phyloP scores from a whole-genome alignment of 2,888 invertebrate species.

The Ashinkailepas kermadecensis region DNA sequence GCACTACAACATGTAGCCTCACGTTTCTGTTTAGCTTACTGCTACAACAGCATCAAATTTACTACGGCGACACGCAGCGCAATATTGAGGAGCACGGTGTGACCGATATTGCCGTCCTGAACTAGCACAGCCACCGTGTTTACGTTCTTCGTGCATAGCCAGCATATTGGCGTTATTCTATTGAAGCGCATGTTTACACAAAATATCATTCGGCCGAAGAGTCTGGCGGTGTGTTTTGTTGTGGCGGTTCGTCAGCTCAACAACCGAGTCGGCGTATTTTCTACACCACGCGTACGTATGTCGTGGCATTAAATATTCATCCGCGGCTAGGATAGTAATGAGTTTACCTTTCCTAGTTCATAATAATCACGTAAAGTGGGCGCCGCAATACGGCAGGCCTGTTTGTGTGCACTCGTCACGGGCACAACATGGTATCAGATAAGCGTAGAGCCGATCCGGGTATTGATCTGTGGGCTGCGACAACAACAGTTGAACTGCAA shows the following conservation, averaged over 20 bases:
- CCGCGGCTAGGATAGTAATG: background rate
- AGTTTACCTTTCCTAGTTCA: background rate
- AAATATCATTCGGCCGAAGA: background rate
- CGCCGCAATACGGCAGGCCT: background rate
- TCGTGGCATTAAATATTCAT: background rate
- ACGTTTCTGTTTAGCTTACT: too few species aligned
- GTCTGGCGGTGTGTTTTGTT: background rate
- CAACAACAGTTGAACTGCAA: background rate
- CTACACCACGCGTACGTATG: background rate
- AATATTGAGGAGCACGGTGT: too few species aligned
- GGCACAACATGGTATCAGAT: constrained; percentile 9
- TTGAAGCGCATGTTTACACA: background rate
- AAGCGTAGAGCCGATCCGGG: background rate
- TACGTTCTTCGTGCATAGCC: background rate
- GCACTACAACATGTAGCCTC: too few species aligned
- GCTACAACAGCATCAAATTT: too few species aligned
- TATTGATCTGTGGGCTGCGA: background rate
- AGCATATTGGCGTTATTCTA: background rate
- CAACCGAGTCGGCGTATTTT: background rate
- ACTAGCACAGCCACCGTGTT: too few species aligned
- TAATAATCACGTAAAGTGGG: background rate
- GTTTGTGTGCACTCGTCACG: background rate
- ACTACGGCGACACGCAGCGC: too few species aligned
- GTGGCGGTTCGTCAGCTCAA: background rate
- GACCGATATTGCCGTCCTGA: too few species aligned